Evolutionary conservation across 2,797 vertebrate species (phyloP).

Genomic region (Falco rusticolus): DNA sequence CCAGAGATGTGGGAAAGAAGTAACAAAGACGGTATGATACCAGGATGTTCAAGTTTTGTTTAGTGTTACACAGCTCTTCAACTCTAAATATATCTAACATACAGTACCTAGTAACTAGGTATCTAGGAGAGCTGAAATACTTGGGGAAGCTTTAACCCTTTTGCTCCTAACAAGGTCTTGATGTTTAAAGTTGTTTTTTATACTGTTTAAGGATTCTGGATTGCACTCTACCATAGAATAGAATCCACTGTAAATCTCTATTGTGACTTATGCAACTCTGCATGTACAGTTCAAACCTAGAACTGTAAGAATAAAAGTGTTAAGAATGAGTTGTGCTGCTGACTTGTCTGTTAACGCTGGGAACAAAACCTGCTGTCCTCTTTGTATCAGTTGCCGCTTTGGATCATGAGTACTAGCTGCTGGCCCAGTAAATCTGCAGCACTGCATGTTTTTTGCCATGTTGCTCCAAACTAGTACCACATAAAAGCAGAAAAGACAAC

Average conservation of each 20-base stretch:
- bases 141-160: constrained; percentile 64
- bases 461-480: fast-evolving
- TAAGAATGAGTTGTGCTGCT: not conserved
- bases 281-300: constrained; percentile 75
- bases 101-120: constrained; percentile 74
- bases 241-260: constrained; percentile 77
- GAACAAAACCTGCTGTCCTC: fast-evolving
- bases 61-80: constrained; percentile 56
- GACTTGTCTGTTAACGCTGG: not conserved
- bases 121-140: constrained; percentile 55
- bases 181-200: constrained; percentile 71
- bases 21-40: constrained; percentile 21
- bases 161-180: constrained; percentile 61
- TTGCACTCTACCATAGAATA: constrained; percentile 76
- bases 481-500: too few species aligned
- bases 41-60: constrained; percentile 48
- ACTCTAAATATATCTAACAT: constrained; percentile 20
- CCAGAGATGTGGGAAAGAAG: constrained; percentile 40
- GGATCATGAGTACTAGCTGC: too few species aligned
- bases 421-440: fast-evolving
- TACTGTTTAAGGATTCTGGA: constrained; percentile 72
- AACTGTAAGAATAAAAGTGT: constrained; percentile 73
- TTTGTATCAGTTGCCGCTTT: fast-evolving
- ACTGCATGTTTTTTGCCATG: fast-evolving
- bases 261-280: constrained; percentile 74